These are phyloP conservation scores for Limenitis camilla DNA, from an alignment of 2,888 invertebrate genomes.

Conservation along the genomic window DNA sequence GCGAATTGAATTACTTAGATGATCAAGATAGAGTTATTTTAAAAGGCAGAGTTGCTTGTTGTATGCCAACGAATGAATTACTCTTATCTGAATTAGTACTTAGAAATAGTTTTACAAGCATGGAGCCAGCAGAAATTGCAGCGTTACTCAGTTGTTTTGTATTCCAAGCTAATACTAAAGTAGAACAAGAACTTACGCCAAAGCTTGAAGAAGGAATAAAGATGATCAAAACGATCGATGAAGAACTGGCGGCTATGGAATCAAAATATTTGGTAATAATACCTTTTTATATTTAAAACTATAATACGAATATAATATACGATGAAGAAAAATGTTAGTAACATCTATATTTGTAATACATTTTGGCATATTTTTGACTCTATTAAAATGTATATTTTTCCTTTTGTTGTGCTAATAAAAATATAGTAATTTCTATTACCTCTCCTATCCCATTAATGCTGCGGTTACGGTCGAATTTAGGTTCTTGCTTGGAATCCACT, in stretches of 20 bases:
- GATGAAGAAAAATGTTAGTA: too few species aligned
- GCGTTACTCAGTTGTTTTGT: conserved; percentile 94
- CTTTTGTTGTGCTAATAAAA: too few species aligned
- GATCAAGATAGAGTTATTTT: conserved; percentile 65
- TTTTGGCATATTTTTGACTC: too few species aligned
- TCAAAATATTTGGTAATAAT: conserved; percentile 71
- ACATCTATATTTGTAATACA: too few species aligned
- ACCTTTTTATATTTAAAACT: not conserved
- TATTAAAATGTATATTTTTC: too few species aligned
- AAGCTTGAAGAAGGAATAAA: conserved; percentile 78
- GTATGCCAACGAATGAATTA: conserved; percentile 82
- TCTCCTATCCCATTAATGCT: not conserved
- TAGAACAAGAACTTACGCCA: conserved; percentile 73
- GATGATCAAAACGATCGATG: conserved; percentile 80
- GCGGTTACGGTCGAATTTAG: not conserved
- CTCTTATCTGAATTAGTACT: conserved; percentile 96
- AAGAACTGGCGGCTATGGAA: conserved; percentile 80
- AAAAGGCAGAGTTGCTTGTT: conserved; percentile 65
- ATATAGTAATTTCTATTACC: too few species aligned
- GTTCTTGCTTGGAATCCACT: too few species aligned
- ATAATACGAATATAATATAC: too few species aligned
- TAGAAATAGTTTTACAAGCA: conserved; percentile 89
- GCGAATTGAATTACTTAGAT: conserved; percentile 80
- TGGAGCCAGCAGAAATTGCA: conserved; percentile 93
- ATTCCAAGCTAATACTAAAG: conserved; percentile 86